phyloP scores from a whole-genome alignment of 2,113 vertebrate species.

The Bubo blakistoni region DNA sequence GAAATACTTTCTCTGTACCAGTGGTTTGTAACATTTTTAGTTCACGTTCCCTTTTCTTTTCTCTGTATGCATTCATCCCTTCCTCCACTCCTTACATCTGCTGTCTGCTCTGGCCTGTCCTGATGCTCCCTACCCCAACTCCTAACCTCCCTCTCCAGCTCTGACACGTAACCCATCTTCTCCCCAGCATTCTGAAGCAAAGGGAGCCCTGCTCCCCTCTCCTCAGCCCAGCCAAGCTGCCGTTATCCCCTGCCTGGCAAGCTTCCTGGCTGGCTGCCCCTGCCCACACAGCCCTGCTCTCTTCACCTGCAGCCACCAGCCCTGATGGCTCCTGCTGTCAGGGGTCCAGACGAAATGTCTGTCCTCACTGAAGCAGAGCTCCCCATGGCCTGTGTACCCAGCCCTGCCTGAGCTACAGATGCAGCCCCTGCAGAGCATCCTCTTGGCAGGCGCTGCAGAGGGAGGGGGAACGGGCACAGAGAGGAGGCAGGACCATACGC shows the following conservation, averaged over 20 bases:
- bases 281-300: rapidly evolving
- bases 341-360: rapidly evolving
- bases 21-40: constrained; percentile 12
- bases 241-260: rapidly evolving
- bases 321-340: rapidly evolving
- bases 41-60: not conserved
- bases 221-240: not conserved
- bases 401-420: not conserved
- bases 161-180: not conserved
- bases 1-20: not conserved
- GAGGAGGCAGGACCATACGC: rapidly evolving
- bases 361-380: not conserved
- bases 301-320: not conserved
- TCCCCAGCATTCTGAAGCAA: not conserved
- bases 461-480: rapidly evolving
- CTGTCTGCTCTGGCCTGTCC: not conserved
- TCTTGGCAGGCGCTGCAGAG: not conserved
- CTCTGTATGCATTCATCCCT: not conserved
- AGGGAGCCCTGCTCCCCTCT: not conserved
- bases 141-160: not conserved
- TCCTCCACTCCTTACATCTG: not conserved
- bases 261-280: not conserved
- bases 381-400: not conserved
- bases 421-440: not conserved
- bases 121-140: not conserved